Percentiles rank a stretch among this genome's conserved stretches.
These are phyloP conservation scores for Miichthys miiuy DNA, from an alignment of 2,797 vertebrate species.

Conservation along the genomic window DNA sequence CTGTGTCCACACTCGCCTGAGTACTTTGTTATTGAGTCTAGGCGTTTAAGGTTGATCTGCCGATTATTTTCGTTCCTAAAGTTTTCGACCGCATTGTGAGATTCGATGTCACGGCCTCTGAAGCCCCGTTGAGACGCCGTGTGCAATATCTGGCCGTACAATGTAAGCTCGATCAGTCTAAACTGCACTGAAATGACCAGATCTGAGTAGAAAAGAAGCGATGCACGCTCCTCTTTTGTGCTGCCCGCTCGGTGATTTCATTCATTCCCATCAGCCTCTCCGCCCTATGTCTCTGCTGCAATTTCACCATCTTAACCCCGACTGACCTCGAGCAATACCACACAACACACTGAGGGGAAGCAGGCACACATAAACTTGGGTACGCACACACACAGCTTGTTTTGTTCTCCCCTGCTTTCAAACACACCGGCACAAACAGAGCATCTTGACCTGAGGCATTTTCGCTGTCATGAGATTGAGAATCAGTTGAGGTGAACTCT, in stretches of 20 bases:
- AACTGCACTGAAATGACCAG: slow-evolving; percentile 28
- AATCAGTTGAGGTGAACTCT: slow-evolving; percentile 27
- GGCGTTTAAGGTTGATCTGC: neutral
- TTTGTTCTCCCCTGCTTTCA: slow-evolving; percentile 27
- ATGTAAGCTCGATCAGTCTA: neutral
- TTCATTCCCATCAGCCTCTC: slow-evolving; percentile 54
- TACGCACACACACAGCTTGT: neutral
- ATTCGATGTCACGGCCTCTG: neutral
- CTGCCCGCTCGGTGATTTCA: slow-evolving; percentile 51
- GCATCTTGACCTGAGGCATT: slow-evolving; percentile 45
- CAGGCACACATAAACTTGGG: slow-evolving; percentile 4
- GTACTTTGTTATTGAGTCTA: neutral
- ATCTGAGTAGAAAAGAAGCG: slow-evolving; percentile 28
- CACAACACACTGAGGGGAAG: slow-evolving; percentile 21
- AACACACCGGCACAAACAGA: slow-evolving; percentile 20
- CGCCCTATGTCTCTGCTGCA: slow-evolving; percentile 53
- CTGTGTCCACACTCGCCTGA: neutral
- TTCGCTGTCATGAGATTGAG: slow-evolving; percentile 33
- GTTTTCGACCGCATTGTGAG: neutral
- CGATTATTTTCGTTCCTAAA: neutral
- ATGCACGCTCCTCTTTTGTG: slow-evolving; percentile 33
- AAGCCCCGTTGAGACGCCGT: slow-evolving; percentile 2
- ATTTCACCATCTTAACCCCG: slow-evolving; percentile 68
- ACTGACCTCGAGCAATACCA: slow-evolving; percentile 33
- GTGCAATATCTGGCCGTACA: neutral